Evolutionary conservation across 1,140 invertebrate genomes (phyloP).

Genomic region (Nasonia vitripennis): DNA sequence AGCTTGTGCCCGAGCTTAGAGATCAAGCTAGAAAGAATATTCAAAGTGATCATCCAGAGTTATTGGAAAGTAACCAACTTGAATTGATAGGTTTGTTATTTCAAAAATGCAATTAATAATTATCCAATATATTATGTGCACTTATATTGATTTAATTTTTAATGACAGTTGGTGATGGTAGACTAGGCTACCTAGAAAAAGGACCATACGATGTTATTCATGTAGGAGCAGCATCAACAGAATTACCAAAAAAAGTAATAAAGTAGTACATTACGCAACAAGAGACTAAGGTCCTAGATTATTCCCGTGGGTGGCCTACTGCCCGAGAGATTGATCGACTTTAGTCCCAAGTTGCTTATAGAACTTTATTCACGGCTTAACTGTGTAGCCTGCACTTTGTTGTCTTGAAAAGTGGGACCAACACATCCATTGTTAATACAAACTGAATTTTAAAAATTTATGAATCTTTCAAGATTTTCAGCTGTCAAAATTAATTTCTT

Average conservation of each 20-base stretch:
- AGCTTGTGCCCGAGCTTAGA: constrained; percentile 93
- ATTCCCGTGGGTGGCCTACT: too few species aligned
- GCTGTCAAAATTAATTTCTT: too few species aligned
- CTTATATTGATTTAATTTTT: constrained; percentile 53
- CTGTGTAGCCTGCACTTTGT: too few species aligned
- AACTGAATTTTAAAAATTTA: too few species aligned
- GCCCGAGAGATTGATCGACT: too few species aligned
- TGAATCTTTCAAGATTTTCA: too few species aligned
- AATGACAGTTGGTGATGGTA: constrained; percentile 80
- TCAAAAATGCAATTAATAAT: background rate
- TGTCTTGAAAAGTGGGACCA: too few species aligned
- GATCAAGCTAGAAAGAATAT: constrained; percentile 86
- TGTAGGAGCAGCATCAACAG: constrained; percentile 76
- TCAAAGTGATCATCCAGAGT: constrained; percentile 81
- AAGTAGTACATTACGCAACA: background rate
- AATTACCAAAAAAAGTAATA: constrained; percentile 74
- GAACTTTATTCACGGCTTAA: too few species aligned
- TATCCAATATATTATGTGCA: background rate
- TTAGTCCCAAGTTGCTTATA: too few species aligned
- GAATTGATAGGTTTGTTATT: constrained; percentile 80
- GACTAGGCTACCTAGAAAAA: constrained; percentile 77
- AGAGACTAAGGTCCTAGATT: too few species aligned
- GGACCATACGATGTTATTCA: constrained; percentile 85
- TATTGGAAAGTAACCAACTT: constrained; percentile 81
- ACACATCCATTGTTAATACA: too few species aligned